Base-by-base conservation (phyloP, 2,797 vertebrate species). In the Fringilla coelebs region DNA sequence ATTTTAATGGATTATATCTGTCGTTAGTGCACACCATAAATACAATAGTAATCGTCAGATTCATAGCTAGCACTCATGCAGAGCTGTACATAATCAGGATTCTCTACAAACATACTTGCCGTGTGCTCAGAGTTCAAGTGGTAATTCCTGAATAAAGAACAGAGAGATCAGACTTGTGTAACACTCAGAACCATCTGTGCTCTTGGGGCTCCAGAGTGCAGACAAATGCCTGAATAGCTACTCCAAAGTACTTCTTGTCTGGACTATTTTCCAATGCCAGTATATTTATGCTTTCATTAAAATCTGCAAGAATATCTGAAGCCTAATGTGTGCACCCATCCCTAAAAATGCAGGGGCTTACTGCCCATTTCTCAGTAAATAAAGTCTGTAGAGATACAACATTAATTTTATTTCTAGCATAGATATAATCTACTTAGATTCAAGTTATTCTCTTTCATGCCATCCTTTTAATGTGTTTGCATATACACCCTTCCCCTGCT, bases 151-250 rank as follows among this genome's bases (percentile, higher is more conserved):
- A 94, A 94, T 88, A 96, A 95, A 96, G 91, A 91, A 89, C 61
- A 91, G 46, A 94, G 79, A 95, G 96, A 95, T 96, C 94, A 95
- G 89, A 86, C 88, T 91, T 88, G 76, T 78, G 60, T 83, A 96
- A 95, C 93, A 95, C 93, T 94, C 93, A 91, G 76, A 96, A 92
- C 94, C 96, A 96, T 95, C 94, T 96, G 96, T 89, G 82, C 54
- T 92, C 45, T 43, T 89, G 54, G 70, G 75, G 82, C 80, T 88
- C 73, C 13, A 88, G 68, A 92, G 46, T 51, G 70, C 87, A 93
- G 80, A 84, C 55, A 65, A 95, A 87, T 1, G 49, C 72, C 79
- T 91, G 87, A 89, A 45, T 92, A 57, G 48, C 45, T 88, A 17
- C 26, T 61, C 95, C 43, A 32, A 89, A 92, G 75, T 77, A 77